Conservation (phyloP, 2,797 vertebrate species). For the Coregonus sp. region DNA sequence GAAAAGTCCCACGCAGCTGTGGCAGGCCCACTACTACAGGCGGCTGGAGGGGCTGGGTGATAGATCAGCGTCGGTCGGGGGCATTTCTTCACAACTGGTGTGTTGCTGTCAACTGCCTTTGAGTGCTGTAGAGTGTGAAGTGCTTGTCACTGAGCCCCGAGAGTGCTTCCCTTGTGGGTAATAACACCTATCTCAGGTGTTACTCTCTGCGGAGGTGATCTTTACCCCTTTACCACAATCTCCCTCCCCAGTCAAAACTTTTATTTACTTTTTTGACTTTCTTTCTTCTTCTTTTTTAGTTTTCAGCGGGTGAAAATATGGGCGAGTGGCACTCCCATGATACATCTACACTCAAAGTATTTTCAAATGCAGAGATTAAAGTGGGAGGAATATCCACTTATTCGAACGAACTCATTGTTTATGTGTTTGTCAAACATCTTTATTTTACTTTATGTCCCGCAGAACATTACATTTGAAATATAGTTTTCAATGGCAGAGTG, state of each 20-base stretch:
- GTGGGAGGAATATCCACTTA: too few species aligned
- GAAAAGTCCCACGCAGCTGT: background rate
- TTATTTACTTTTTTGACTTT: background rate
- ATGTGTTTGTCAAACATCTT: background rate
- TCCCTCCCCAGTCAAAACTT: background rate
- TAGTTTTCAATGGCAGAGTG: background rate
- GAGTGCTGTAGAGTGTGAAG: slow-evolving; percentile 22
- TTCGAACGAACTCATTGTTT: background rate
- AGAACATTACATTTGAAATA: too few species aligned
- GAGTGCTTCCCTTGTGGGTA: slow-evolving; percentile 26
- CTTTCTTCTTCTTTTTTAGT: slow-evolving; percentile 6
- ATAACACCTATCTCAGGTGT: slow-evolving; percentile 31
- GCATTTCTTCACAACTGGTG: slow-evolving; percentile 29
- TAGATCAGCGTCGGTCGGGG: slow-evolving; percentile 22
- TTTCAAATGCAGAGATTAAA: background rate
- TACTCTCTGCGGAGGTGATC: background rate
- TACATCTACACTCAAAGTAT: background rate
- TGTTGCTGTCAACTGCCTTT: slow-evolving; percentile 38
- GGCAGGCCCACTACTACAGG: slow-evolving; percentile 5
- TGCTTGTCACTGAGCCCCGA: slow-evolving; percentile 33
- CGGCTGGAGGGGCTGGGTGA: slow-evolving; percentile 8
- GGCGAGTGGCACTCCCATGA: background rate
- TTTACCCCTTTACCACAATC: slow-evolving; percentile 1
- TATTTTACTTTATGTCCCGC: too few species aligned
- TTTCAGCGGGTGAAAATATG: background rate